phyloP scores from a whole-genome alignment of 2,797 vertebrate genomes.

The Saxicola maurus region DNA sequence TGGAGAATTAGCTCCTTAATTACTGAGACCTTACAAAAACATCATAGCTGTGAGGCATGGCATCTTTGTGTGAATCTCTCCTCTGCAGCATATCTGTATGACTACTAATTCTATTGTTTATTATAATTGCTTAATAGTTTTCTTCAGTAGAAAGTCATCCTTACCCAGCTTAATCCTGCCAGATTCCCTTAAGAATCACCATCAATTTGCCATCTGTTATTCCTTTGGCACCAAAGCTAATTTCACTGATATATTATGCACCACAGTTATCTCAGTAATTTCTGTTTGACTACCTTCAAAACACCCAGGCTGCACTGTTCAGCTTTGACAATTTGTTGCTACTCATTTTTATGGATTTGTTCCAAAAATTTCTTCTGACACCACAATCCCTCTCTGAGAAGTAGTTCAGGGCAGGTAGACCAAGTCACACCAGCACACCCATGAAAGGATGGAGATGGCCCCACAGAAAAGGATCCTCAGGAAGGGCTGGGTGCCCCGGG shows the following conservation, averaged over 20 bases:
- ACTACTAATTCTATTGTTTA: neutral
- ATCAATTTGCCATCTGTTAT: neutral
- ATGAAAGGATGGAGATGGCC: rapidly evolving
- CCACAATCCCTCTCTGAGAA: neutral
- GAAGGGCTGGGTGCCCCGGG: rapidly evolving
- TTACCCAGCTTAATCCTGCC: neutral
- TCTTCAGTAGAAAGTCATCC: neutral
- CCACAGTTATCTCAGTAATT: neutral
- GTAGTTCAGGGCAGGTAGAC: neutral
- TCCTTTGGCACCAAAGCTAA: neutral
- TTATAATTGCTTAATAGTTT: neutral
- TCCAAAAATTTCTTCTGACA: neutral
- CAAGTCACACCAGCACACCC: rapidly evolving
- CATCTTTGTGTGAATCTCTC: neutral
- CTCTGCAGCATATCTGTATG: neutral
- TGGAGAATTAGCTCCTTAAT: neutral
- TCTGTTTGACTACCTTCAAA: neutral
- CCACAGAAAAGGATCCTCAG: neutral
- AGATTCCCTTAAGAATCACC: neutral
- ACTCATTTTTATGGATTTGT: neutral
- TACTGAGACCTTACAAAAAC: neutral
- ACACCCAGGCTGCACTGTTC: neutral
- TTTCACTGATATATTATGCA: neutral
- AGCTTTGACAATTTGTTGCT: neutral
- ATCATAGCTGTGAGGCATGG: neutral